phyloP scores from a whole-genome alignment of 1,140 invertebrate species.

The Monochamus saltuarius region DNA sequence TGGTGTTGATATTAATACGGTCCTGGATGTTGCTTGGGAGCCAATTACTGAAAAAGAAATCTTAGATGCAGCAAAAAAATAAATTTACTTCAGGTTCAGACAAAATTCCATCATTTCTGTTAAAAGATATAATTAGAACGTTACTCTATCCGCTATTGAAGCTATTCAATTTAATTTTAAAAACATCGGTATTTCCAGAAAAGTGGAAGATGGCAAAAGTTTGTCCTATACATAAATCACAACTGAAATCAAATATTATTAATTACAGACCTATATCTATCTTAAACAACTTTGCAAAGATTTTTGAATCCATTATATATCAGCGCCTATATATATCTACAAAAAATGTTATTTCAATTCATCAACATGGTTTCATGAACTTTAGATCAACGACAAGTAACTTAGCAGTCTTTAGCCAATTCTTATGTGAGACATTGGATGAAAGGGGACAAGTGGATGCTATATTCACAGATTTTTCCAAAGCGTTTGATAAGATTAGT shows the following conservation, averaged over 20 bases:
- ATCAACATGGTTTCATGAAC: conserved; percentile 20
- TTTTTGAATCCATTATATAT: conserved; percentile 10
- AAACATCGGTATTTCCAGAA: conserved; percentile 13
- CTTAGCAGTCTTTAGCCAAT: conserved; percentile 14
- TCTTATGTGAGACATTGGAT: conserved; percentile 15
- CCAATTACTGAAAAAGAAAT: conserved; percentile 9
- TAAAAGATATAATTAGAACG: background rate
- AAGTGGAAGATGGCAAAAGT: conserved; percentile 14
- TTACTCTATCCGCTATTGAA: too few species aligned
- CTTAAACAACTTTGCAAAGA: conserved; percentile 12
- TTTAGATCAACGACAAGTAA: conserved; percentile 15
- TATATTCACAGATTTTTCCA: conserved; percentile 14
- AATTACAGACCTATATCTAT: conserved; percentile 15
- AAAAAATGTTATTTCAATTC: conserved; percentile 1
- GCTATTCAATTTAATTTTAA: background rate
- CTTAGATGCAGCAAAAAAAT: conserved; percentile 7
- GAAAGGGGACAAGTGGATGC: conserved; percentile 5
- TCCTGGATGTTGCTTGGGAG: conserved; percentile 1
- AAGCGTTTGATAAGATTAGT: conserved; percentile 16
- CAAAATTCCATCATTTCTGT: background rate
- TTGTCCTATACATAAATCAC: conserved; percentile 18
- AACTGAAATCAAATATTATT: conserved; percentile 1
- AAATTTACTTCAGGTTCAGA: conserved; percentile 5
- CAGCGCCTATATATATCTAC: background rate
- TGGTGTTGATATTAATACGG: background rate